A percentile compares a stretch with the other conserved stretches of the same genome.
Evolutionary conservation across 2,797 vertebrate species (phyloP).

Genomic region (Clarias pachynema): DNA sequence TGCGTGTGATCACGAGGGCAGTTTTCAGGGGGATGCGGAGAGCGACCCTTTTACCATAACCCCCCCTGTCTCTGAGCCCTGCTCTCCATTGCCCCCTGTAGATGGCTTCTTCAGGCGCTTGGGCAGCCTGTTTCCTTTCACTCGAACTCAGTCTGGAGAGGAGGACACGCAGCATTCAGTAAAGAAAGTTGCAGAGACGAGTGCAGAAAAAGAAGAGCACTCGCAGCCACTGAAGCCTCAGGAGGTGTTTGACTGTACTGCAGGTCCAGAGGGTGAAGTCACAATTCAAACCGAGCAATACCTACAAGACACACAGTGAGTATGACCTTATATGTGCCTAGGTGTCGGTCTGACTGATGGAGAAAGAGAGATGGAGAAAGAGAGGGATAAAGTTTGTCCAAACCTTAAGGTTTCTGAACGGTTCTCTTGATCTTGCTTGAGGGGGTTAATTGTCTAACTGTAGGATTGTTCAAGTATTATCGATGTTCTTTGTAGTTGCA

Average conservation of each 20-base stretch:
- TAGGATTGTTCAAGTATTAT: background rate
- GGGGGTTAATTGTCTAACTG: background rate
- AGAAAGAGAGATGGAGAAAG: background rate
- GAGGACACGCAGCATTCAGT: conserved; percentile 29
- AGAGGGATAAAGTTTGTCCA: background rate
- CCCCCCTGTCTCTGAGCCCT: conserved; percentile 29
- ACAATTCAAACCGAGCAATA: conserved; percentile 2
- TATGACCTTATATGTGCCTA: conserved; percentile 22
- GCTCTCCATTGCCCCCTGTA: conserved; percentile 50
- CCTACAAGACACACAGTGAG: conserved; percentile 50
- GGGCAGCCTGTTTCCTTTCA: conserved; percentile 61
- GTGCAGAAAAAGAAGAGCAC: conserved; percentile 12
- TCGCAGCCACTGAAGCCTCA: conserved; percentile 16
- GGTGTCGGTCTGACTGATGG: conserved; percentile 1
- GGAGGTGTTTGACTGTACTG: conserved; percentile 8
- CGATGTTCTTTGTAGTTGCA: background rate
- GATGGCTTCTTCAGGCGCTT: conserved; percentile 62
- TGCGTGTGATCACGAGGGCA: conserved; percentile 37
- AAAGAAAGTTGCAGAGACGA: conserved; percentile 19
- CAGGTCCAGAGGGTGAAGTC: conserved; percentile 27
- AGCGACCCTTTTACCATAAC: conserved; percentile 27
- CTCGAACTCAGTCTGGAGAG: conserved; percentile 38
- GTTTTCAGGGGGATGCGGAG: conserved; percentile 41
- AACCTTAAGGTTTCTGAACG: background rate
- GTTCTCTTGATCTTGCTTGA: background rate